A percentile compares a stretch with the other conserved stretches of the same genome.
Conservation (phyloP, 2,797 vertebrate species). For the Ctenosaura bakeri region DNA sequence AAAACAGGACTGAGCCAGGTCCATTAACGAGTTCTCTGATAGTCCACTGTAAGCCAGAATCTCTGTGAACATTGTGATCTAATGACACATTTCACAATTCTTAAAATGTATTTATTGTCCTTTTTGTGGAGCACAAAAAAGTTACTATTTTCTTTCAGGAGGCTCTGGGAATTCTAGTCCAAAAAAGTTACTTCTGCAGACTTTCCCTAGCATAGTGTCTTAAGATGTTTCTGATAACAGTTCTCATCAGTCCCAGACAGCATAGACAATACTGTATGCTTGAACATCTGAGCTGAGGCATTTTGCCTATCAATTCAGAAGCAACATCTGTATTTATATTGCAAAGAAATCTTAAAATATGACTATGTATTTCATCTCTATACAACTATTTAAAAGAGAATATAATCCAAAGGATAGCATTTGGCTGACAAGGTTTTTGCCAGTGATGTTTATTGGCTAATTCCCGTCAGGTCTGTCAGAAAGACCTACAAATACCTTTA, state of each 20-base stretch:
- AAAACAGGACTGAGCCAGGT: not conserved
- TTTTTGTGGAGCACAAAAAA: not conserved
- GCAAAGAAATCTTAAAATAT: not conserved
- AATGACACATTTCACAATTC: rapidly evolving
- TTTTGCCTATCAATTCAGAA: not conserved
- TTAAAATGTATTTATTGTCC: not conserved
- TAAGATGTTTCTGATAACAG: not conserved
- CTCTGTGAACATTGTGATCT: not conserved
- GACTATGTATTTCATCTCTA: not conserved
- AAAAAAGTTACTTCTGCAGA: no score
- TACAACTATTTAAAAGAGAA: not conserved
- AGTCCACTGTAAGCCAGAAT: not conserved
- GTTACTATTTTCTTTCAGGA: no score
- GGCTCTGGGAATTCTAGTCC: no score
- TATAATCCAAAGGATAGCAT: not conserved
- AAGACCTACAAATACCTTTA: no score
- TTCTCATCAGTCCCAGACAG: no score
- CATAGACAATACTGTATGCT: no score
- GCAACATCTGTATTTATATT: not conserved
- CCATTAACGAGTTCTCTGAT: not conserved
- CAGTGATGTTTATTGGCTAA: not conserved
- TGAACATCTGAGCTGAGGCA: not conserved
- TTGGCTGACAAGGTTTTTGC: not conserved
- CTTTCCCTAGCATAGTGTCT: no score
- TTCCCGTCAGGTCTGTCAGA: not conserved